A percentile compares a stretch with the other conserved stretches of the same genome.
phyloP scores from a whole-genome alignment of 2,113 vertebrate species.

The Tupaia tana region DNA sequence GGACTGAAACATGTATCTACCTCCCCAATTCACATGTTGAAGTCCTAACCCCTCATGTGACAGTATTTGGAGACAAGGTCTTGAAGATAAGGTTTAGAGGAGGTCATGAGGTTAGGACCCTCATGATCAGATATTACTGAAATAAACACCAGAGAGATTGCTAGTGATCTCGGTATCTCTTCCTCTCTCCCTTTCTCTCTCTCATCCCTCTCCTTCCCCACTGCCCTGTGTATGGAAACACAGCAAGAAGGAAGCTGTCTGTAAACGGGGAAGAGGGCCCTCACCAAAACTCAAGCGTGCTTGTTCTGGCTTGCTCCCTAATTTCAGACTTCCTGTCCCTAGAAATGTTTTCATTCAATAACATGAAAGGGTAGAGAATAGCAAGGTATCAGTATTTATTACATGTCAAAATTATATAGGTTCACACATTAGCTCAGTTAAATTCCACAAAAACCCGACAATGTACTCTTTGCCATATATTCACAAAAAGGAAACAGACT shows the following conservation, averaged over 20 bases:
- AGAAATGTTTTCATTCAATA: neutral
- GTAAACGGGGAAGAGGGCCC: no score
- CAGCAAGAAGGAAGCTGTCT: neutral
- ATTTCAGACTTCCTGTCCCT: neutral
- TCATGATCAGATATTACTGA: no score
- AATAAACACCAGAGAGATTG: neutral
- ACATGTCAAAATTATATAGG: neutral
- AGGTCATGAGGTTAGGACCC: neutral
- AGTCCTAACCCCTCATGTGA: neutral
- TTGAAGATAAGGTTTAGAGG: neutral
- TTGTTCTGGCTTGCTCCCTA: no score
- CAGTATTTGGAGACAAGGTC: neutral
- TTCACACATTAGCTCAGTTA: neutral
- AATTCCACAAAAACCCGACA: neutral
- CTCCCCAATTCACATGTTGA: neutral
- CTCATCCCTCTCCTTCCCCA: rapidly evolving
- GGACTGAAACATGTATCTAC: neutral
- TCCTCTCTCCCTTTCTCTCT: neutral
- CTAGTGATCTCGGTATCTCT: no score
- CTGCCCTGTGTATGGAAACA: neutral
- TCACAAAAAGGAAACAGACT: neutral
- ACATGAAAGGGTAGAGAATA: neutral
- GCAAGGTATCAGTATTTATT: neutral
- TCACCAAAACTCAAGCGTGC: no score
- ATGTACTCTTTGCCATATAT: neutral